Conservation (phyloP, 2,888 invertebrate species). For the Pocota personata region DNA sequence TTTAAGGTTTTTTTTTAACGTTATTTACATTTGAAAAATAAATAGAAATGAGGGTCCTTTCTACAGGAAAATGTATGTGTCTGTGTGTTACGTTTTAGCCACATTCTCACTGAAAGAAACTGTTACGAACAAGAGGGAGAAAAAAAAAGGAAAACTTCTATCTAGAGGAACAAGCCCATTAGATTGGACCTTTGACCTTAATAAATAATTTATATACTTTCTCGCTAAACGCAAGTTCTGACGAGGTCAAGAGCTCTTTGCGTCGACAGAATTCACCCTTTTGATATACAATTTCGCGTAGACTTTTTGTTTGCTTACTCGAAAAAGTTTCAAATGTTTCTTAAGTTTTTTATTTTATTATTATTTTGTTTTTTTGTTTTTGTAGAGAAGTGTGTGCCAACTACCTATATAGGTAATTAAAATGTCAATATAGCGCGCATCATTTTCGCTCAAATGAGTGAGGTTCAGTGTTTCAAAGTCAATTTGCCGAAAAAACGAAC, state of each 20-base stretch:
- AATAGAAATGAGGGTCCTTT: background rate
- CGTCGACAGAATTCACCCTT: background rate
- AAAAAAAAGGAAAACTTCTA: background rate
- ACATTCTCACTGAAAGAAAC: background rate
- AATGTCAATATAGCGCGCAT: slow-evolving; percentile 21
- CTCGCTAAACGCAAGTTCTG: background rate
- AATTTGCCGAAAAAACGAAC: background rate
- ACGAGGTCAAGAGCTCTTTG: slow-evolving; percentile 26
- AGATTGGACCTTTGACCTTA: slow-evolving; percentile 34
- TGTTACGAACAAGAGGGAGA: background rate
- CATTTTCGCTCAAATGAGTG: background rate
- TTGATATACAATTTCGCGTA: background rate
- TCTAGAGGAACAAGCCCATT: slow-evolving; percentile 3
- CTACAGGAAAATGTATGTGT: too few relatives aligned
- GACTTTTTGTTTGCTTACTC: background rate
- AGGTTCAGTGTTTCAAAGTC: slow-evolving; percentile 7
- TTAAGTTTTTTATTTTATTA: background rate
- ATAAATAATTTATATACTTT: slow-evolving; percentile 26
- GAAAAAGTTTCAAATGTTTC: background rate
- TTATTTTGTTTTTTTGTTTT: background rate
- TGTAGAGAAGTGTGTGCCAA: background rate
- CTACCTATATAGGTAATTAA: slow-evolving; percentile 22
- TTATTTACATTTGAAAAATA: slow-evolving; percentile 1
- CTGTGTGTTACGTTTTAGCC: background rate
- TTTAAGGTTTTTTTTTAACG: background rate